Evolutionary conservation across 2,113 vertebrate species (phyloP).

Genomic region (Campylorhamphus procurvoides): DNA sequence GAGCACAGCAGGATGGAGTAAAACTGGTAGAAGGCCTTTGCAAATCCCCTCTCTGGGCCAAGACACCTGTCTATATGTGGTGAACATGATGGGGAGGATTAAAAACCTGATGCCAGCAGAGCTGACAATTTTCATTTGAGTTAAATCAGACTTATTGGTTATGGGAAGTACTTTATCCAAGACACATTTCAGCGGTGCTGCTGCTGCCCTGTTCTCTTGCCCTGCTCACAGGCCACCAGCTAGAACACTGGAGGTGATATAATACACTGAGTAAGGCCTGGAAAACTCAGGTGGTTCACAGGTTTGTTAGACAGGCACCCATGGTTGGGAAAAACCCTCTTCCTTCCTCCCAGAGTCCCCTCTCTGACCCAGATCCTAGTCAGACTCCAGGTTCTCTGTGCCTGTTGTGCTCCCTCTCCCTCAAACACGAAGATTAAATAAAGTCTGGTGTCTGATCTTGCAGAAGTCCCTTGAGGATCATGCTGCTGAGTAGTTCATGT

Average conservation of each 20-base stretch:
- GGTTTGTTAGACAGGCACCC: neutral
- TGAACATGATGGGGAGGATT: neutral
- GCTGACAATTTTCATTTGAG: neutral
- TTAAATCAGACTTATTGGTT: neutral
- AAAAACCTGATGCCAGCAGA: neutral
- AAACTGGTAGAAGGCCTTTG: neutral
- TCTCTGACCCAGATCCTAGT: neutral
- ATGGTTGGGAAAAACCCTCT: neutral
- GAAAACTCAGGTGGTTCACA: neutral
- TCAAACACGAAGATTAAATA: neutral
- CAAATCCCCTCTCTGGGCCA: neutral
- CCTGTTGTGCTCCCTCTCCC: neutral
- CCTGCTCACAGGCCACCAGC: neutral
- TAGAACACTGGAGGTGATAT: neutral
- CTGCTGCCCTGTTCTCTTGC: neutral
- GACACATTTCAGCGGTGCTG: neutral
- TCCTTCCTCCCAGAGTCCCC: neutral
- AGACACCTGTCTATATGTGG: neutral
- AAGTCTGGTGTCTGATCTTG: neutral
- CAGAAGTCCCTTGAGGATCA: conserved; percentile 1
- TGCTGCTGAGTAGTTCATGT: neutral
- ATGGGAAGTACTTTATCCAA: neutral
- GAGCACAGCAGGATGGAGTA: neutral
- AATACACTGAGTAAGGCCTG: neutral
- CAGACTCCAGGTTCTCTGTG: neutral